Evolutionary conservation across 2,113 vertebrate genomes (phyloP).

Genomic region (Puntigrus tetrazona): DNA sequence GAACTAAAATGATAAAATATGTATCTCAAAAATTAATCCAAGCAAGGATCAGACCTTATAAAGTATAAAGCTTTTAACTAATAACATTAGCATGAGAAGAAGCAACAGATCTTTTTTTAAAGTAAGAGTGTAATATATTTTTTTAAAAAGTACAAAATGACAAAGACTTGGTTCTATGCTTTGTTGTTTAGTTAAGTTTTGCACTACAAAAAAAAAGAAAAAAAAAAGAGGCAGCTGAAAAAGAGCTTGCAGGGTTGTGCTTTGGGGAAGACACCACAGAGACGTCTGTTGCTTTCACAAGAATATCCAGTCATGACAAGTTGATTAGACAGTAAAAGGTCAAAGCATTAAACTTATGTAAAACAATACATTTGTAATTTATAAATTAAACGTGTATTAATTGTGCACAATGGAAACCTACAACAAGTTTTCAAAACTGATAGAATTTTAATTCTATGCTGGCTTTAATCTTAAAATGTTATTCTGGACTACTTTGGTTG

Average conservation of each 20-base stretch:
- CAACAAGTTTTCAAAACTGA: neutral
- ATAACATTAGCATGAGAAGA: neutral
- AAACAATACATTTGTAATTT: neutral
- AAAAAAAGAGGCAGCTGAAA: neutral
- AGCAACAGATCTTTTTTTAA: neutral
- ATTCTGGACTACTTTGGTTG: neutral
- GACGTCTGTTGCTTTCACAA: neutral
- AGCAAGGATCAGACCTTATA: neutral
- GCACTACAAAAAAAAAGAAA: neutral
- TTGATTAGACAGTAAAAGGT: neutral
- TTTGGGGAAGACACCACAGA: neutral
- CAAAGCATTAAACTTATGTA: neutral
- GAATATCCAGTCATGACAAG: neutral
- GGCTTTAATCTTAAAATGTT: no score
- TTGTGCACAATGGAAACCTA: neutral
- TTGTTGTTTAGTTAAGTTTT: neutral
- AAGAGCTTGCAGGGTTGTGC: neutral
- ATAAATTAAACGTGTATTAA: neutral
- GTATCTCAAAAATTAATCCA: neutral
- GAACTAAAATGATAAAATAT: no score
- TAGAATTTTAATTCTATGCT: neutral
- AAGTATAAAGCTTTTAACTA: neutral
- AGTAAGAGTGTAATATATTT: neutral
- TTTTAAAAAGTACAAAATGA: no score
- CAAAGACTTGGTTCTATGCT: neutral